phyloP scores from a whole-genome alignment of 2,888 invertebrate species.

The Coronaproctus castanopsis region DNA sequence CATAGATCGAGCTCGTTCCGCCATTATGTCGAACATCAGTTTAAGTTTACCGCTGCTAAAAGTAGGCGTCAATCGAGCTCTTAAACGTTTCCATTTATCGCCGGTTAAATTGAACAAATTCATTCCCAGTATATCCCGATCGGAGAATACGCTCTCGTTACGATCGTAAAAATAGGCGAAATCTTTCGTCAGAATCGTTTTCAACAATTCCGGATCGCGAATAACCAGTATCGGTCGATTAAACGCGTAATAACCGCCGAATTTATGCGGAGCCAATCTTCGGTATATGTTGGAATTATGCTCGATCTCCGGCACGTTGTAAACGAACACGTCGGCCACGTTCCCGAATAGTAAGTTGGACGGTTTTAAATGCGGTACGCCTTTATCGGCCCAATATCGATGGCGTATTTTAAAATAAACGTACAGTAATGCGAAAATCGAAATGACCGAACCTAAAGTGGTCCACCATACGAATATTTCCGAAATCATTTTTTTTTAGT shows the following conservation, averaged over 20 bases:
- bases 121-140: no score
- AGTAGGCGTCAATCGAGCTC: no score
- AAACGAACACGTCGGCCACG: constrained; percentile 3
- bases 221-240: constrained; percentile 30
- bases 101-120: no score
- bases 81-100: no score
- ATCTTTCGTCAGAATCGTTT: constrained; percentile 30
- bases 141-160: no score
- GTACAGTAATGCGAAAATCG: not conserved
- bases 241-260: constrained; percentile 30
- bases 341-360: constrained; percentile 4
- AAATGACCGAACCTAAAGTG: no score
- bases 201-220: constrained; percentile 30
- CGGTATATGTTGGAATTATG: constrained; percentile 9
- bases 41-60: no score
- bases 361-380: constrained; percentile 1
- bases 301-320: not conserved
- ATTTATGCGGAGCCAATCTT: constrained; percentile 6
- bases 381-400: constrained; percentile 2
- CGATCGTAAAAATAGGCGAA: constrained; percentile 32
- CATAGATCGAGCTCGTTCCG: no score
- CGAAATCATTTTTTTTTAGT: no score
- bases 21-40: no score
- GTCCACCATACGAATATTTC: no score
- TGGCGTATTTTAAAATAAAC: not conserved